Base-by-base conservation (phyloP, 2,797 vertebrate genomes). In the Catostomus latipinnis region DNA sequence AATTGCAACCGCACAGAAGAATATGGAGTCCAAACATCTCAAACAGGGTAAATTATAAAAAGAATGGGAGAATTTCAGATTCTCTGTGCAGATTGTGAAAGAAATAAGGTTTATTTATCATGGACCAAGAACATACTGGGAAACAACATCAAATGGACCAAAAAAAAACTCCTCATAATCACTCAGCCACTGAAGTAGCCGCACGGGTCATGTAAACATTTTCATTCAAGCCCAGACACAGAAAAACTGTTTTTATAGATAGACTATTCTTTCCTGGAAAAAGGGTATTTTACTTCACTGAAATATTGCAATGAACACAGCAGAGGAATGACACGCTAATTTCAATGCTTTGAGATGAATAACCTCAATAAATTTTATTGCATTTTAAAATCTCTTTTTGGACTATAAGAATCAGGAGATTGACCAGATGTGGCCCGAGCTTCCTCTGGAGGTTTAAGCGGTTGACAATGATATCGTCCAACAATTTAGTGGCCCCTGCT, bases 231-330 rank as follows among this genome's bases (percentile, higher is more conserved):
- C 56, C 52, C 10, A 53, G 22, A 18, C 80, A 71, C 34, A 34
- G 34, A 34, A 34, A 34, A 34, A 34, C 34, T 3, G 34, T 34
- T 34, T 34, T 34, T 74, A 82, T 60, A 46, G 65, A 78, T 43
- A 8, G 22, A 65, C 13, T 43, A 73, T 81, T 83, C 74, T 83
- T 83, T 84, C 80, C 82, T 62, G 63, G 69, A 85, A 57, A 22
- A 61, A 77, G 60, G 12, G 52, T 78, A 71, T 84, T 85, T 82
- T 83, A 34, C 74, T 83, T 80, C 80, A 56, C 50, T 80, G 80
- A 83, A 80, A 83, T 80, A 83, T 52, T 85, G 66, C 74, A 78
- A 65, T 61, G 71, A 74, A 85, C 61, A 78, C 11, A 71, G 56
- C 6, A 68, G 54, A 80, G 58, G 14, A 83, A 81, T 58, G 12